Base-by-base conservation (phyloP, 2,888 invertebrate genomes). In the Listrodromus nycthemerus region DNA sequence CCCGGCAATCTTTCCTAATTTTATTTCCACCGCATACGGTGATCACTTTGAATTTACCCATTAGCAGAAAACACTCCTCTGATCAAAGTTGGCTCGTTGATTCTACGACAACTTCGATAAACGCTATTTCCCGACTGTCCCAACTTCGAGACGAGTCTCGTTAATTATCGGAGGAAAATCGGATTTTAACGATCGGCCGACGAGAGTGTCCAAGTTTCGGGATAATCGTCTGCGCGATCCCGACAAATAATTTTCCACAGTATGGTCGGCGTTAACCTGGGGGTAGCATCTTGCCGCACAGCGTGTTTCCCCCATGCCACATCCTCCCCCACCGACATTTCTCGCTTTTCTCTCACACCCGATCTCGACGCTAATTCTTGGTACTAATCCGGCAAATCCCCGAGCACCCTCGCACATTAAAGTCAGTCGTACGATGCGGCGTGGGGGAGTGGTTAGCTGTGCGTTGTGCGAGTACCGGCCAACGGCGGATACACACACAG, bases 301-400 rank as follows among this genome's bases (percentile, higher is more conserved):
- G 70, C 77, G 77, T 82, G 77, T 77, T 82, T 66, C 66, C 58
- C 24, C 10, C 55, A 41, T 41, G 41, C 41, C 41, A 50, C 19
- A n/a, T 5, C 30, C 30, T 0, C 58, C 6, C 52, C 69, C 45
- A 58, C 48, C 48, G 16, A 78, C 55, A 52, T 84, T 81, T 78
- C 81, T 78, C 77, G 71, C 63, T 67, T 63, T 33, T 52, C 70
- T 58, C 50, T 74, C 33, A 24, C 65, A 55, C 66, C 61, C 52
- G 50, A 77, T 86, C 86, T 89, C 86, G 82, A 86, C 86, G 91
- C 90, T 91, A 91, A 91, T 91, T 90, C 89, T 89, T 88, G 87
- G 86, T 76, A 88, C 89, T 91, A 91, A 91, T 91, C 91, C 90
- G 85, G 88, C 87, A 90, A 91, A 91, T 91, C 90, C 91, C 91